A percentile compares a stretch with the other conserved stretches of the same genome.
Evolutionary conservation across 2,888 invertebrate species (phyloP).

Genomic region (Zygaena filipendulae): DNA sequence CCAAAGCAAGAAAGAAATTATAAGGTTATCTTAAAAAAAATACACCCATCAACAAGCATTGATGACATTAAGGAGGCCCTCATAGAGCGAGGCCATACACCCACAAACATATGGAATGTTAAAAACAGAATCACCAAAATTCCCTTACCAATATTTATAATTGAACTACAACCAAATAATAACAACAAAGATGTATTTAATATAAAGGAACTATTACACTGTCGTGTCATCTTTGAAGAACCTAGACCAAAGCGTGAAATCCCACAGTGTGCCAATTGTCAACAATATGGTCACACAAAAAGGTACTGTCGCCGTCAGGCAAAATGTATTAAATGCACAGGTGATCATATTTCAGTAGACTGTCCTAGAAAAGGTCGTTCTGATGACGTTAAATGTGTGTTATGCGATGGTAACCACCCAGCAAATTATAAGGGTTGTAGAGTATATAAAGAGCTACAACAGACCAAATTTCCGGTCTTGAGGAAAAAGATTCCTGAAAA

Average conservation of each 20-base stretch:
- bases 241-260: conserved; percentile 13
- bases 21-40: conserved; percentile 14
- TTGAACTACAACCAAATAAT: conserved; percentile 7
- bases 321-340: conserved; percentile 4
- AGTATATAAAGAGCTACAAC: conserved; percentile 16
- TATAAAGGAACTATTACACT: conserved; percentile 5
- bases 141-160: conserved; percentile 11
- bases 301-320: conserved; percentile 1
- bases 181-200: conserved; percentile 12
- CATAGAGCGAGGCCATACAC: conserved; percentile 3
- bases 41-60: conserved; percentile 14
- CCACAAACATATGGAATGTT: conserved; percentile 14
- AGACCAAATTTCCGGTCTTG: not conserved
- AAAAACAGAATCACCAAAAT: conserved; percentile 10
- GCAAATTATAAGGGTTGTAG: conserved; percentile 18
- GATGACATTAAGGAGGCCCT: not conserved
- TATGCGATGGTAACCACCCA: conserved; percentile 20
- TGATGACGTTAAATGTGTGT: conserved; percentile 16
- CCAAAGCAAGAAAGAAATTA: conserved; percentile 12
- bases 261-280: conserved; percentile 13
- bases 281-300: conserved; percentile 7
- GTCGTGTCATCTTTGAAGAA: not conserved
- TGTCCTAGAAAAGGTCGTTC: conserved; percentile 14
- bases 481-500: not conserved
- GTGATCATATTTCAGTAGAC: not conserved